Base-by-base conservation (phyloP, 2,888 invertebrate species). In the Polymixis lichenea region DNA sequence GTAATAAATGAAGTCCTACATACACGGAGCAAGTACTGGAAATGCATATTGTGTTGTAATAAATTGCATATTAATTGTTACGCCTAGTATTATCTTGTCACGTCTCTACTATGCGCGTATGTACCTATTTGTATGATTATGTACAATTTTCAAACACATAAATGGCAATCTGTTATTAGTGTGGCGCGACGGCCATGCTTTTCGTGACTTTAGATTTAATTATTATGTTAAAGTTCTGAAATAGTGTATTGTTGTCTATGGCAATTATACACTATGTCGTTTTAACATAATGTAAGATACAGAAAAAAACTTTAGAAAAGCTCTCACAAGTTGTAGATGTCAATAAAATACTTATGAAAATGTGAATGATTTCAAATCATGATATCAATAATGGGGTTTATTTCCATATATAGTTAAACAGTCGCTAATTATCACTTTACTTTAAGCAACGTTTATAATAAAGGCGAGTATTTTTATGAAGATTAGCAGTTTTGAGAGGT, bases 101-200 rank as follows among this genome's bases (percentile, higher is more conserved):
- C 28, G 66, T 60, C 38, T 46, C 17, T 25, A 53, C 11, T 46
- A 51, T n/a, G 8, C 25, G 15, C 53, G 15, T 43, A 64, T 28
- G 49, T 46, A n/a, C n/a, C n/a, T n/a, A 32, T n/a, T 70, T 56
- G 15, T 71, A 25, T 51, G 13, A 73, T 67, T 71, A 43, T 83
- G 64, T 85, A 60, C 28, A 60, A 82, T 74, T 86, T 75, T 56
- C 62, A n/a, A 56, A 70, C 32, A 64, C 60, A 58, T 72, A 58
- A 49, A 62, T 66, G 49, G 6, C 60, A 71, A 66, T 67, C 43
- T 38, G 51, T 38, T 28, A 38, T 53, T 68, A 68, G 17, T 80
- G 53, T 67, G 49, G 58, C 72, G 32, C 7, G 4, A 25, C 43
- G 15, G 28, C n/a, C 72, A 70, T 70, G 67, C 66, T 65, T 69